These are phyloP conservation scores for Hemaris fuciformis DNA, from an alignment of 2,888 invertebrate species.

Conservation along the genomic window DNA sequence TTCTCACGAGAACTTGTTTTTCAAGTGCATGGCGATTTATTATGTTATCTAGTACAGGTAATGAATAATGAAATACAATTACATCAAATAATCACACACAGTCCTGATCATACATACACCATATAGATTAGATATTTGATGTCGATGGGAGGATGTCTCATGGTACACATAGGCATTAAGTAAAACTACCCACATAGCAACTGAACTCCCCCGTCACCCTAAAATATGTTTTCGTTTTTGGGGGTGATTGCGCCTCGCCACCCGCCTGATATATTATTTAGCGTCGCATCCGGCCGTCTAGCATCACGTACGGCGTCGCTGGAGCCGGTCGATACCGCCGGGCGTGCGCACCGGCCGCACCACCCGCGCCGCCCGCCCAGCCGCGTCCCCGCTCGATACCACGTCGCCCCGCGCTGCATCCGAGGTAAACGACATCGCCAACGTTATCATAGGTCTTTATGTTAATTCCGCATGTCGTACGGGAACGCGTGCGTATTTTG, in stretches of 20 bases:
- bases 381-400: constrained; percentile 51
- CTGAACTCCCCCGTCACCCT: not conserved
- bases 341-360: not conserved
- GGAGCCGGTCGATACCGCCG: constrained; percentile 16
- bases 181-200: no score
- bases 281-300: not conserved
- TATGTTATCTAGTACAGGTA: no score
- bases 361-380: constrained; percentile 1
- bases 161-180: no score
- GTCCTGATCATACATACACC: no score
- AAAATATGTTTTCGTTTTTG: not conserved
- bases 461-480: constrained; percentile 9
- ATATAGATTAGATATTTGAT: no score
- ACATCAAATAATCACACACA: no score
- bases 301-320: constrained; percentile 20
- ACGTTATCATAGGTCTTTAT: constrained; percentile 74
- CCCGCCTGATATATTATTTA: constrained; percentile 13
- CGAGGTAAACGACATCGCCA: constrained; percentile 65
- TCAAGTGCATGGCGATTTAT: not conserved
- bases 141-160: no score
- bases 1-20: not conserved
- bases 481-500: constrained; percentile 2
- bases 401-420: constrained; percentile 60
- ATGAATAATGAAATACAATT: no score
- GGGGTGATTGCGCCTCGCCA: not conserved